Evolutionary conservation across 1,140 invertebrate species (phyloP).

Genomic region (Asbolus verrucosus): DNA sequence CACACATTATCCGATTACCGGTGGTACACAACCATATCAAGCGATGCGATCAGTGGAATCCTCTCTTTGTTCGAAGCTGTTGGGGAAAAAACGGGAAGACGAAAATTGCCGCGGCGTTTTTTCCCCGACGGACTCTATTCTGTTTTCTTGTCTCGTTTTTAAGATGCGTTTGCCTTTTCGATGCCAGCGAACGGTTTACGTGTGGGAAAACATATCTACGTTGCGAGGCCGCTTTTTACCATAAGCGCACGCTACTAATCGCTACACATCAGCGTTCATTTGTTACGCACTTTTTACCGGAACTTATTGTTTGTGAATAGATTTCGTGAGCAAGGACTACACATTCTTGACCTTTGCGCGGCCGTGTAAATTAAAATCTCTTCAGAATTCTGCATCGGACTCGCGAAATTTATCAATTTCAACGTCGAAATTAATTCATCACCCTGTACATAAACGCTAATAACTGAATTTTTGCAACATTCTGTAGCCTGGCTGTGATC

Average conservation of each 20-base stretch:
- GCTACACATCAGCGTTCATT: conserved; percentile 30
- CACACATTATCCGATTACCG: conserved; percentile 45
- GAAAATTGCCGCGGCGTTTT: not conserved
- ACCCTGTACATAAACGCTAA: no score
- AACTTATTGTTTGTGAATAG: conserved; percentile 38
- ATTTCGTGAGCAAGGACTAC: conserved; percentile 1
- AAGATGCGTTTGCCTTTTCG: conserved; percentile 8
- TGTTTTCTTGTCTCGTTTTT: conserved; percentile 1
- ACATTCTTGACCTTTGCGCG: conserved; percentile 4
- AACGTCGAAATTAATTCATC: no score
- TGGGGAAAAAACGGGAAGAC: conserved; percentile 5
- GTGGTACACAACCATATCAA: conserved; percentile 24
- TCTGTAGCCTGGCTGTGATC: no score
- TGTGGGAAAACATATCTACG: conserved; percentile 38
- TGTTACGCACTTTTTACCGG: conserved; percentile 26
- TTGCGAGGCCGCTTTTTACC: conserved; percentile 19
- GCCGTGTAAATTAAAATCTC: no score
- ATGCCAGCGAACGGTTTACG: conserved; percentile 33
- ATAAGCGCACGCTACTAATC: conserved; percentile 29
- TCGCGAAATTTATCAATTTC: no score
- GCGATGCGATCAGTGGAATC: conserved; percentile 21
- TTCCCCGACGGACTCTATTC: not conserved
- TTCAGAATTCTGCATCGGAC: no score
- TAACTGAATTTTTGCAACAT: no score
- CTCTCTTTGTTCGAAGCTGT: conserved; percentile 24